Conservation (phyloP, 1,140 invertebrate genomes). For the Frieseomelitta varia region DNA sequence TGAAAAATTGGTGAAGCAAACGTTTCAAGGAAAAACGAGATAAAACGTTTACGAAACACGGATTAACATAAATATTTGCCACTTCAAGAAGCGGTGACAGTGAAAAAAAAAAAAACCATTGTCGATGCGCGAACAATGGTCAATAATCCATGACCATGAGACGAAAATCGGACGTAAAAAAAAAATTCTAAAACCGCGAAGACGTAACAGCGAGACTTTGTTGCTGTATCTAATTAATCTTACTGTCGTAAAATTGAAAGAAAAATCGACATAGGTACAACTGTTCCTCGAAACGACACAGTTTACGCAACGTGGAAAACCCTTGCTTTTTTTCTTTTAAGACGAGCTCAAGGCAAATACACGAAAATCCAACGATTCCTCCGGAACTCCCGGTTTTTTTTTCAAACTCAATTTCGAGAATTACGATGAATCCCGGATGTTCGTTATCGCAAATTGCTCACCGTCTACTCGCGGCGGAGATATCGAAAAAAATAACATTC, state of each 20-base stretch:
- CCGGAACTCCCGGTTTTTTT: background rate
- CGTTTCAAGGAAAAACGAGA: background rate
- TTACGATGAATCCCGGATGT: background rate
- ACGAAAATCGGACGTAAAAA: too few species aligned
- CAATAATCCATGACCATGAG: background rate
- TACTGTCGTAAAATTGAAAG: background rate
- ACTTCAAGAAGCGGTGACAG: background rate
- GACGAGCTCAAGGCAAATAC: background rate
- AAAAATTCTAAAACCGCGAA: background rate
- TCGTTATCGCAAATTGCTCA: background rate
- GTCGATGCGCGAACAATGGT: background rate
- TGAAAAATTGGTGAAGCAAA: background rate
- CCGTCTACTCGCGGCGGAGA: background rate
- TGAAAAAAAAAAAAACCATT: background rate
- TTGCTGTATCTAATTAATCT: constrained; percentile 1
- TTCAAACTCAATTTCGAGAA: constrained; percentile 1
- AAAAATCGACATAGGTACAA: background rate
- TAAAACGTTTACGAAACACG: background rate
- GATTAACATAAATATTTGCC: background rate
- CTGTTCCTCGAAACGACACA: background rate
- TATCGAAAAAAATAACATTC: constrained; percentile 7
- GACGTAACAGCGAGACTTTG: constrained; percentile 22
- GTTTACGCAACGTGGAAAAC: background rate
- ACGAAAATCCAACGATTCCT: background rate
- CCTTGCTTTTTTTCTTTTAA: too few species aligned